Evolutionary conservation across 2,888 invertebrate genomes (phyloP).

Genomic region (Caenorhabditis panamensis): DNA sequence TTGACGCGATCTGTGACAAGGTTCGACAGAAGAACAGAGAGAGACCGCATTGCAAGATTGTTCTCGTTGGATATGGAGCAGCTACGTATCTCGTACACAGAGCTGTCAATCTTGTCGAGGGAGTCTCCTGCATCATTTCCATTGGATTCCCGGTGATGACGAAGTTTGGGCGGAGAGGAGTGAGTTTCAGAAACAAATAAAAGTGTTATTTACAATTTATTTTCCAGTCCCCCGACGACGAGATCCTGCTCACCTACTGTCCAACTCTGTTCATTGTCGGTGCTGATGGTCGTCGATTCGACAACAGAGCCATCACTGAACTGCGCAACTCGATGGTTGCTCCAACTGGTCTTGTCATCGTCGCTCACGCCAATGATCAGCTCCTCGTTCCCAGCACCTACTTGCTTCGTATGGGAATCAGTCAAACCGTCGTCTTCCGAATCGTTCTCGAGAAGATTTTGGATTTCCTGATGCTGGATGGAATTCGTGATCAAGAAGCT

Average conservation of each 20-base stretch:
- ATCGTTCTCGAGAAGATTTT: constrained; percentile 71
- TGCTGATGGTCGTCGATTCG: constrained; percentile 66
- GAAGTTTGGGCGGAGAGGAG: constrained; percentile 71
- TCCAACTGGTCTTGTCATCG: constrained; percentile 69
- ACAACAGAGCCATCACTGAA: constrained; percentile 64
- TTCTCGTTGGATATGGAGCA: constrained; percentile 75
- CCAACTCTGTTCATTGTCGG: constrained; percentile 76
- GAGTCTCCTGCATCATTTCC: constrained; percentile 74
- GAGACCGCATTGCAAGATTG: constrained; percentile 63
- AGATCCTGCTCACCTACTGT: constrained; percentile 77
- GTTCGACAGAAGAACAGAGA: constrained; percentile 31
- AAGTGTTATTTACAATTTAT: too few species aligned
- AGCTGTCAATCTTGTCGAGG: constrained; percentile 66
- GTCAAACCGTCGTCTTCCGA: constrained; percentile 70
- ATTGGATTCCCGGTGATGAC: constrained; percentile 74
- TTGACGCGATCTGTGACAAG: constrained; percentile 22
- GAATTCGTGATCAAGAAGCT: constrained; percentile 36
- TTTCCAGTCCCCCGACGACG: constrained; percentile 76
- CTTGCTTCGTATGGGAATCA: constrained; percentile 67
- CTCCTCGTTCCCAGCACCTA: constrained; percentile 66
- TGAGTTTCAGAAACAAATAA: constrained; percentile 22
- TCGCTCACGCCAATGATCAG: constrained; percentile 70
- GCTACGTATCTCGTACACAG: constrained; percentile 70
- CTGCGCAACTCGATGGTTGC: constrained; percentile 71
- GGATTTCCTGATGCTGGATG: constrained; percentile 69